These are phyloP conservation scores for Ommatoiulus sabulosus DNA, from an alignment of 2,888 invertebrate species.

Conservation along the genomic window DNA sequence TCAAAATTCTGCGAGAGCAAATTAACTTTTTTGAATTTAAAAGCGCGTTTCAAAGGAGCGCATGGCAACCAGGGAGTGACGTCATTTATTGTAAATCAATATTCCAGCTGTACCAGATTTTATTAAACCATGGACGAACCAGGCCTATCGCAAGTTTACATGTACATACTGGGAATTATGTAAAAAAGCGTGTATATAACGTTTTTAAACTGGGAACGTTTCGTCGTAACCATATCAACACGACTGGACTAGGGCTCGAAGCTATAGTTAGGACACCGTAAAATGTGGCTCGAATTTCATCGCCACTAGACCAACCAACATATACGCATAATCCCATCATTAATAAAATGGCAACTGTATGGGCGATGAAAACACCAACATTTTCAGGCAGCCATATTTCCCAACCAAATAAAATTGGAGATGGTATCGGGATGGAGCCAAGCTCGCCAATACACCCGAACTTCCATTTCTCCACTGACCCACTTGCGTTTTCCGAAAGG, in stretches of 20 bases:
- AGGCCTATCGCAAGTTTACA: background rate
- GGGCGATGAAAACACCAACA: background rate
- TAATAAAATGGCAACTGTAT: background rate
- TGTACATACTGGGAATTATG: too few species aligned
- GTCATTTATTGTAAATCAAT: background rate
- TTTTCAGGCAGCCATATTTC: constrained; percentile 3
- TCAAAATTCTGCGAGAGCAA: background rate
- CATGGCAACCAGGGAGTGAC: background rate
- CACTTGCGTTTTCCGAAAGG: constrained; percentile 47
- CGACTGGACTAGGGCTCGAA: too few species aligned
- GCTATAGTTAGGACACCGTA: too few species aligned
- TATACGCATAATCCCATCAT: background rate
- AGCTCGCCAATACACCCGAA: background rate
- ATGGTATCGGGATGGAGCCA: background rate
- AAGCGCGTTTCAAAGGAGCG: background rate
- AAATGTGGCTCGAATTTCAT: too few species aligned
- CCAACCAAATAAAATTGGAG: background rate
- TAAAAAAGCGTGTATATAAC: too few species aligned
- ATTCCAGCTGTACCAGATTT: background rate
- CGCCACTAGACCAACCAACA: too few species aligned
- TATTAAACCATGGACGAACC: background rate
- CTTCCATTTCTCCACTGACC: constrained; percentile 2
- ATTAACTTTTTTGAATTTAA: background rate
- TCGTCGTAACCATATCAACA: too few species aligned
- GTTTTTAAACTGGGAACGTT: too few species aligned